Evolutionary conservation across 2,797 vertebrate genomes (phyloP).

Genomic region (Oryzias dopingdopingensis): DNA sequence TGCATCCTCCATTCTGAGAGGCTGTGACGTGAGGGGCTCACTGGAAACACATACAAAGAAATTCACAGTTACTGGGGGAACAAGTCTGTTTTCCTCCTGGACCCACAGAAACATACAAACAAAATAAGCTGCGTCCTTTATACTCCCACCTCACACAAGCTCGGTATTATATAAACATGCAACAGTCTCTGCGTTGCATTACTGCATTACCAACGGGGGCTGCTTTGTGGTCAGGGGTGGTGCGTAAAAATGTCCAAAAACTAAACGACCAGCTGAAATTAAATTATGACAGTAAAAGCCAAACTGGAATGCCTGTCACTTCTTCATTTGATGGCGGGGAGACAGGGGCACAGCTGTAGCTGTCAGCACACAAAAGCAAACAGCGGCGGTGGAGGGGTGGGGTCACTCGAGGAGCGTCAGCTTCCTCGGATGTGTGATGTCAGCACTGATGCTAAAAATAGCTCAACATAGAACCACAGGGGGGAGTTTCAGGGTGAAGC

Average conservation of each 20-base stretch:
- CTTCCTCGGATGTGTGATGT: constrained; percentile 67
- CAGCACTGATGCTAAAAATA: constrained; percentile 73
- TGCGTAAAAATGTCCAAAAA: constrained; percentile 36
- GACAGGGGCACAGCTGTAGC: constrained; percentile 59
- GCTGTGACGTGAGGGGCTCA: constrained; percentile 91
- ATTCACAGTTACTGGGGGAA: constrained; percentile 50
- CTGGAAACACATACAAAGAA: constrained; percentile 65
- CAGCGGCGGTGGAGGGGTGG: constrained; percentile 44
- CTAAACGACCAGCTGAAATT: constrained; percentile 27
- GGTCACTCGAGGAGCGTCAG: constrained; percentile 52
- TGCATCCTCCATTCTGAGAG: constrained; percentile 97
- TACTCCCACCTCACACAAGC: constrained; percentile 25
- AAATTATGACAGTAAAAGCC: constrained; percentile 34
- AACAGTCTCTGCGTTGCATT: constrained; percentile 55
- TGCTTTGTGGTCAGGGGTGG: constrained; percentile 44
- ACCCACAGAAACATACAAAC: constrained; percentile 31
- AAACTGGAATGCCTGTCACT: constrained; percentile 23
- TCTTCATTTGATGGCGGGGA: constrained; percentile 21
- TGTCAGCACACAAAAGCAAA: constrained; percentile 57
- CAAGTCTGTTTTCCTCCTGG: constrained; percentile 27
- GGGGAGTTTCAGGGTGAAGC: constrained; percentile 38
- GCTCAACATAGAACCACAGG: constrained; percentile 33
- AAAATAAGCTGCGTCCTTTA: constrained; percentile 46
- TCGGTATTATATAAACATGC: constrained; percentile 68
- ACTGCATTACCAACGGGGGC: constrained; percentile 60